These are phyloP conservation scores for Chloroceryle amazona DNA, from an alignment of 2,797 vertebrate species.

Conservation along the genomic window DNA sequence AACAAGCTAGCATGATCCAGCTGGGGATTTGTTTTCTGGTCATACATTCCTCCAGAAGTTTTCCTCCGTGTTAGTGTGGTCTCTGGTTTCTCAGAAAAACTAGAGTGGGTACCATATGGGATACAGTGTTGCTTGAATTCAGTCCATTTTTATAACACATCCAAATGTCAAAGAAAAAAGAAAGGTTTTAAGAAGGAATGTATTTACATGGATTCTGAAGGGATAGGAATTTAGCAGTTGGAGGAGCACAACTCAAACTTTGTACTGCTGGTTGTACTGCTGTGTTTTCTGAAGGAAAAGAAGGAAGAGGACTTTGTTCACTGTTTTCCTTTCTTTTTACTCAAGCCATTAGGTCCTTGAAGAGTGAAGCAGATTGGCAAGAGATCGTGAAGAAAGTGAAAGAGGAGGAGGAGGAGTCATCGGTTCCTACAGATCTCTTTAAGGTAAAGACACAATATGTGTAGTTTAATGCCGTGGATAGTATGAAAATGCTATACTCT, in stretches of 20 bases:
- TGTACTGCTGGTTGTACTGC: not conserved
- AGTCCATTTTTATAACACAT: not conserved
- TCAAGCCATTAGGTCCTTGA: conserved; percentile 89
- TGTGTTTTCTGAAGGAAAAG: not conserved
- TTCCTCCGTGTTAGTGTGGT: not conserved
- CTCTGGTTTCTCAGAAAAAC: not conserved
- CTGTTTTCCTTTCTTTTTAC: conserved; percentile 23
- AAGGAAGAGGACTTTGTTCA: not conserved
- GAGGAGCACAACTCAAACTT: not conserved
- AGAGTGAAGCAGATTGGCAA: conserved; percentile 90
- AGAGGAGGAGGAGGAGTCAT: conserved; percentile 88
- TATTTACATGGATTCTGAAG: not conserved
- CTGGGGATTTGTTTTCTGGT: not conserved
- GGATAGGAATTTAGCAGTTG: not conserved
- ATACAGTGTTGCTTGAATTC: not conserved
- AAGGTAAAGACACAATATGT: conserved; percentile 82
- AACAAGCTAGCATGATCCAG: not conserved
- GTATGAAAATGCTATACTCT: not conserved
- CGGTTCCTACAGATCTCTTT: conserved; percentile 89
- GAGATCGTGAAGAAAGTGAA: conserved; percentile 88
- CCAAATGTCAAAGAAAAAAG: not conserved
- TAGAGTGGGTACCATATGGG: not conserved
- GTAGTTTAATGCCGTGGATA: not conserved
- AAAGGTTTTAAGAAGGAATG: not conserved
- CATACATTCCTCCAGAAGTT: not conserved